Conservation (phyloP, 2,113 vertebrate species). For the Manacus vitellinus region DNA sequence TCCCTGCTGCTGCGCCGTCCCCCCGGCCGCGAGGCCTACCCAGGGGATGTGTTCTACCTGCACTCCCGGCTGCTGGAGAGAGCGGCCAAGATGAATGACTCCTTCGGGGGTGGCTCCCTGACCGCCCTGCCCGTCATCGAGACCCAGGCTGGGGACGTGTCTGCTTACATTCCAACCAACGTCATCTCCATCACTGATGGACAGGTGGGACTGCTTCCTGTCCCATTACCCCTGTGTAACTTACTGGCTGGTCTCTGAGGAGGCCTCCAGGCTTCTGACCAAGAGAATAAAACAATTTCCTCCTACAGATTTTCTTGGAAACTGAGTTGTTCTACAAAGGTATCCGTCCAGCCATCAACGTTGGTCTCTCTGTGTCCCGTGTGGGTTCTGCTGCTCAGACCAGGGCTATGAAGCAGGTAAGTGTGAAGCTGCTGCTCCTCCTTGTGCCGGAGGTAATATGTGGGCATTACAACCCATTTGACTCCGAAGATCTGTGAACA, state of each 20-base stretch:
- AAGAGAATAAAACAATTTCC: background rate
- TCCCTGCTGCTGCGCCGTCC: conserved; percentile 96
- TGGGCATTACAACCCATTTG: background rate
- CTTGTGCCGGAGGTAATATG: accelerated
- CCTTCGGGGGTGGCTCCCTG: conserved; percentile 94
- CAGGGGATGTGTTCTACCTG: conserved; percentile 97
- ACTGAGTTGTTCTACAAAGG: conserved; percentile 99
- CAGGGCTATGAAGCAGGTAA: conserved; percentile 97
- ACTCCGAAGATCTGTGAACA: background rate
- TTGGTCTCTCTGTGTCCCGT: conserved; percentile 97
- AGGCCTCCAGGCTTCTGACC: background rate
- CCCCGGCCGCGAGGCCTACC: conserved; percentile 95
- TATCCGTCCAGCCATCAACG: conserved; percentile 97
- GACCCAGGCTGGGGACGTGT: conserved; percentile 98
- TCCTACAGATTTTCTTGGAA: conserved; percentile 93
- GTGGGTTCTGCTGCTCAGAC: conserved; percentile 99
- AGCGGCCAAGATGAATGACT: conserved; percentile 97
- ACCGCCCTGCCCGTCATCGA: conserved; percentile 97
- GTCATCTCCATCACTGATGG: conserved; percentile 99
- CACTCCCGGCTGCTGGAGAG: conserved; percentile 97
- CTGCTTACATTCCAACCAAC: conserved; percentile 98
- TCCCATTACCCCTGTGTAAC: accelerated
- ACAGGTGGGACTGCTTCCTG: conserved; percentile 76
- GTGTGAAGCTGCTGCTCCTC: background rate
- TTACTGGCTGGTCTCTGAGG: background rate